Base-by-base conservation (phyloP, 2,888 invertebrate genomes). In the Sicus ferrugineus region DNA sequence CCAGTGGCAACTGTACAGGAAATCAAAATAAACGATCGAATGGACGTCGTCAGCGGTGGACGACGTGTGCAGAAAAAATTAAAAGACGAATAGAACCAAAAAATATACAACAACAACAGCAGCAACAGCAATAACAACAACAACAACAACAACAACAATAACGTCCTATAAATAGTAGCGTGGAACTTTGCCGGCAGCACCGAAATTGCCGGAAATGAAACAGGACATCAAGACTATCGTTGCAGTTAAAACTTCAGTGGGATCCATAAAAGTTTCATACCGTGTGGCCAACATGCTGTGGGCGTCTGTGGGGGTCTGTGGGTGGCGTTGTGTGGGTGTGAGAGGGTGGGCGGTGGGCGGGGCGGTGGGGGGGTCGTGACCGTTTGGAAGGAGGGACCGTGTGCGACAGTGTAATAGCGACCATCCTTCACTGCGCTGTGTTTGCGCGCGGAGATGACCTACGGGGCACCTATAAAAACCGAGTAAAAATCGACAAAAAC, bases 1-100 rank as follows among this genome's bases (percentile, higher is more conserved):
- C 21, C 52, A 23, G 23, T 54, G 28, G 26, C 54, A 28, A 34
- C 34, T 26, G 46, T 6, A 31, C 14, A 28, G 54, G 34, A 68
- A 62, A 61, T 62, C 62, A 68, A 68, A 68, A 68, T 68, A 42
- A 54, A 56, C 62, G 67, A 68, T 61, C 21, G 38, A 56, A 63
- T 56, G 42, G 50, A 31, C 61, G 14, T n/a, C n/a, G 67, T 34
- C 30, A 42, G 48, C 31, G 21, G 48, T 48, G 48, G 28, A 34
- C 9, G 42, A 19, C 28, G 19, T 14, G 34, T 9, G 21, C 42
- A 62, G 30, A 59, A 59, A 59, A 50, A 21, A 16, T 21, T 19
- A 21, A 50, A 21, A 50, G 3, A n/a, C 14, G 3, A 50, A 9
- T n/a, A 46, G 5, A 11, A 46, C 46, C 50, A n/a, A 52, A n/a